These are phyloP conservation scores for Drosophila willistoni DNA, from an alignment of 1,140 invertebrate genomes.

Conservation along the genomic window DNA sequence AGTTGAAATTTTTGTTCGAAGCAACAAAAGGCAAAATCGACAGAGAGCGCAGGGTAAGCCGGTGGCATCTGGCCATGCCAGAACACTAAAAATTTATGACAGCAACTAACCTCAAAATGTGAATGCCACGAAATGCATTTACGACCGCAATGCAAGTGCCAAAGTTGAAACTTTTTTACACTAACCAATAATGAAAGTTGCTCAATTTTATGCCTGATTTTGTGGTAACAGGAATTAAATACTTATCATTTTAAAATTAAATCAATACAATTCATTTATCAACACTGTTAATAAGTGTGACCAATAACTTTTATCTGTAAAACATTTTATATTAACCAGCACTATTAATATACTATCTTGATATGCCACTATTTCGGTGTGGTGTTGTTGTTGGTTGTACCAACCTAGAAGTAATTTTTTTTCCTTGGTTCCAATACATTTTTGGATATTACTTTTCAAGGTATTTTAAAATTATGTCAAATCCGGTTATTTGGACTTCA, in stretches of 20 bases:
- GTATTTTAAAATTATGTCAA: too few relatives aligned
- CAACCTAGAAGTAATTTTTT: too few relatives aligned
- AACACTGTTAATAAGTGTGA: background rate
- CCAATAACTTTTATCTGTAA: too few relatives aligned
- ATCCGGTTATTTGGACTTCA: too few relatives aligned
- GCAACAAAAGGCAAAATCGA: constrained; percentile 50
- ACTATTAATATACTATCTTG: too few relatives aligned
- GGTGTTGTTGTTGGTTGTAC: too few relatives aligned
- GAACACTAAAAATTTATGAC: constrained; percentile 77
- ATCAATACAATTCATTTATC: background rate
- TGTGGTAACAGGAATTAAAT: background rate
- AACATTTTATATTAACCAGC: too few relatives aligned
- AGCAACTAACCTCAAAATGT: constrained; percentile 77
- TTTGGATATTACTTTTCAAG: too few relatives aligned
- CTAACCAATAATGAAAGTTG: constrained; percentile 6
- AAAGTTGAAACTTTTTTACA: constrained; percentile 46
- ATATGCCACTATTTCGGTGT: too few relatives aligned
- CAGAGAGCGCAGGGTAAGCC: constrained; percentile 5
- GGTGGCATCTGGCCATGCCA: constrained; percentile 20
- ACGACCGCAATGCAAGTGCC: constrained; percentile 48
- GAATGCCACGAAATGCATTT: constrained; percentile 61
- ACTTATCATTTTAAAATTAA: background rate
- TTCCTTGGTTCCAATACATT: too few relatives aligned
- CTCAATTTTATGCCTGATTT: background rate
- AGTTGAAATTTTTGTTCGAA: constrained; percentile 31